Percentiles rank a stretch among this genome's conserved stretches.
Evolutionary conservation across 2,797 vertebrate genomes (phyloP).

Genomic region (Oreochromis grahami): DNA sequence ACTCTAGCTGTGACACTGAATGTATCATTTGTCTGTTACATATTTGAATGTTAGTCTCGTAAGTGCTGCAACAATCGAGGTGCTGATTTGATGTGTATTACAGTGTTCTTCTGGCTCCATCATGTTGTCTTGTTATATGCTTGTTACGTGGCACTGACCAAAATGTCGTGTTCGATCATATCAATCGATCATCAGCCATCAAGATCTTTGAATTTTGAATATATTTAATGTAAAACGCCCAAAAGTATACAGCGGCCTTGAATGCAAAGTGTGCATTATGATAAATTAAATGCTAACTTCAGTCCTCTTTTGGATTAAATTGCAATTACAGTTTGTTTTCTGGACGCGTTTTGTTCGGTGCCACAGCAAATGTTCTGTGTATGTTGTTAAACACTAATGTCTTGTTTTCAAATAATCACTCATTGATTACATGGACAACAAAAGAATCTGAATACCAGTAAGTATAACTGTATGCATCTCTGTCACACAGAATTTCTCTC

Average conservation of each 20-base stretch:
- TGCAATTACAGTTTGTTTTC: background rate
- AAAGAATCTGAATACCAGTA: slow-evolving; percentile 79
- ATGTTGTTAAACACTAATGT: slow-evolving; percentile 83
- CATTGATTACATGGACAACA: slow-evolving; percentile 82
- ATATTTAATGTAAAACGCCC: background rate
- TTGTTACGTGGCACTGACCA: slow-evolving; percentile 73
- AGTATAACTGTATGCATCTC: slow-evolving; percentile 78
- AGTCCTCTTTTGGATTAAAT: background rate
- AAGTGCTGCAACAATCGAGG: slow-evolving; percentile 41
- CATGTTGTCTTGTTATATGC: slow-evolving; percentile 74
- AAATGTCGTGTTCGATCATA: slow-evolving; percentile 39
- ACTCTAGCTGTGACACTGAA: slow-evolving; percentile 47
- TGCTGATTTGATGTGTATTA: slow-evolving; percentile 35
- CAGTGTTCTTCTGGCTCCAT: slow-evolving; percentile 65
- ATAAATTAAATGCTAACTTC: background rate
- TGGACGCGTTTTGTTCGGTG: slow-evolving; percentile 68
- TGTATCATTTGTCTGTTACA: slow-evolving; percentile 76
- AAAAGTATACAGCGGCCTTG: background rate
- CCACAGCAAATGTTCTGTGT: slow-evolving; percentile 75
- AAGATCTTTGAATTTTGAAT: background rate
- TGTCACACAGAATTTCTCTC: slow-evolving; percentile 60
- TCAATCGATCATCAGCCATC: background rate
- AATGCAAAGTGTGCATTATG: background rate
- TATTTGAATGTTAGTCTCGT: slow-evolving; percentile 70
- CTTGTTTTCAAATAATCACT: slow-evolving; percentile 84